Percentiles rank a stretch among this genome's conserved stretches.
phyloP scores from a whole-genome alignment of 2,888 invertebrate species.

The Azorinus chamasolen region DNA sequence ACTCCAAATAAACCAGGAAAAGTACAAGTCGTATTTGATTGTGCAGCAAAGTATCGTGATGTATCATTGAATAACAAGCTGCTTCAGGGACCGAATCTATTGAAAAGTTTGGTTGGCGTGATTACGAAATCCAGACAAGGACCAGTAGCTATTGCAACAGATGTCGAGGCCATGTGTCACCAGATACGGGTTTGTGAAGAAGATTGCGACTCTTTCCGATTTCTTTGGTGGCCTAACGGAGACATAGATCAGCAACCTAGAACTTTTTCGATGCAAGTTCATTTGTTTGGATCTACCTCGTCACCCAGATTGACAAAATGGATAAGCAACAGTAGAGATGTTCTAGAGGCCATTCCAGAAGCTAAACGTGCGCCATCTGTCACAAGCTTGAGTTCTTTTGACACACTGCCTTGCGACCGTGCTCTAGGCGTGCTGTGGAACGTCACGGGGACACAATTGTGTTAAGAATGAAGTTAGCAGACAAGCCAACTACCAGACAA shows the following conservation, averaged over 20 bases:
- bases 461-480: conserved; percentile 41
- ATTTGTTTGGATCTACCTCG: conserved; percentile 56
- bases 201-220: conserved; percentile 44
- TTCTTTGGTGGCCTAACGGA: conserved; percentile 57
- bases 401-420: conserved; percentile 26
- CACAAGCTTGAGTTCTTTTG: not conserved
- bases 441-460: conserved; percentile 38
- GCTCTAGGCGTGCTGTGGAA: conserved; percentile 58
- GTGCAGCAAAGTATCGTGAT: conserved; percentile 52
- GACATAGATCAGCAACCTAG: conserved; percentile 22
- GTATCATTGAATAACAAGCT: conserved; percentile 54
- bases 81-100: conserved; percentile 57
- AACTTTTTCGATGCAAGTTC: conserved; percentile 50
- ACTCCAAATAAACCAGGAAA: conserved; percentile 55
- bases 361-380: conserved; percentile 28
- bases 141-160: conserved; percentile 35
- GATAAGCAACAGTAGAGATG: conserved; percentile 37
- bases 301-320: conserved; percentile 51
- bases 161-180: conserved; percentile 64
- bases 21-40: conserved; percentile 53
- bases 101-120: conserved; percentile 54
- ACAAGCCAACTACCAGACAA: conserved; percentile 51
- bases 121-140: conserved; percentile 51
- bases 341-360: conserved; percentile 29
- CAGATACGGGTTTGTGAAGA: conserved; percentile 39